A percentile compares a stretch with the other conserved stretches of the same genome.
phyloP scores from a whole-genome alignment of 2,797 vertebrate species.

The Echiichthys vipera region DNA sequence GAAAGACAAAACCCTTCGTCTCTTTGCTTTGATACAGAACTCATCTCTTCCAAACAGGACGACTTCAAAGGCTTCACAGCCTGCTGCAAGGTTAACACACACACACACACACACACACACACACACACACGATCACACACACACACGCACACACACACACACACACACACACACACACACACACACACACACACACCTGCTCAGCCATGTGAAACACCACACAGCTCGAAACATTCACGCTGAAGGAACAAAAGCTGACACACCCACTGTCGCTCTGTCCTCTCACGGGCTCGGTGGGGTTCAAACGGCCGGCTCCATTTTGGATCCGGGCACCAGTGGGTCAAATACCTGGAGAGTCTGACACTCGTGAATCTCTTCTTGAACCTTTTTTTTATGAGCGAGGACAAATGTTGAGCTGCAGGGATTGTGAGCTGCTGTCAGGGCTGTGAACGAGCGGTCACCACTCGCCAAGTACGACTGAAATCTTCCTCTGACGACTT shows the following conservation, averaged over 20 bases:
- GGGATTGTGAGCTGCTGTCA: too few relatives aligned
- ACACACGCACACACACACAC: constrained; percentile 16
- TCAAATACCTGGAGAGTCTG: too few relatives aligned
- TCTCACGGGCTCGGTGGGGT: too few relatives aligned
- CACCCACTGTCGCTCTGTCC: too few relatives aligned
- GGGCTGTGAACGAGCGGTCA: too few relatives aligned
- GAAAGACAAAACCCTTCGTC: constrained; percentile 14
- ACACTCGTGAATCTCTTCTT: too few relatives aligned
- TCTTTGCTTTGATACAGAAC: constrained; percentile 24
- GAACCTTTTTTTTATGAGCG: too few relatives aligned
- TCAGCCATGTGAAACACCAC: not conserved
- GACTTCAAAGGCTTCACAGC: constrained; percentile 38
- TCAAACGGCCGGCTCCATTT: too few relatives aligned
- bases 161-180: constrained; percentile 6
- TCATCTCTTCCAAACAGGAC: constrained; percentile 12
- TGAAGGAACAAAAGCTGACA: not conserved
- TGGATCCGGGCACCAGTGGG: too few relatives aligned
- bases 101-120: constrained; percentile 16
- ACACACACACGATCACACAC: constrained; percentile 5
- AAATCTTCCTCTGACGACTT: too few relatives aligned
- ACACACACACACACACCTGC: constrained; percentile 12
- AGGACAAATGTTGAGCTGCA: not conserved
- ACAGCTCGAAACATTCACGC: not conserved
- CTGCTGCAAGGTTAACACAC: constrained; percentile 25
- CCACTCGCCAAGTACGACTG: too few relatives aligned